A percentile compares a stretch with the other conserved stretches of the same genome.
phyloP scores from a whole-genome alignment of 2,888 invertebrate species.

The Abrostola triplasia region DNA sequence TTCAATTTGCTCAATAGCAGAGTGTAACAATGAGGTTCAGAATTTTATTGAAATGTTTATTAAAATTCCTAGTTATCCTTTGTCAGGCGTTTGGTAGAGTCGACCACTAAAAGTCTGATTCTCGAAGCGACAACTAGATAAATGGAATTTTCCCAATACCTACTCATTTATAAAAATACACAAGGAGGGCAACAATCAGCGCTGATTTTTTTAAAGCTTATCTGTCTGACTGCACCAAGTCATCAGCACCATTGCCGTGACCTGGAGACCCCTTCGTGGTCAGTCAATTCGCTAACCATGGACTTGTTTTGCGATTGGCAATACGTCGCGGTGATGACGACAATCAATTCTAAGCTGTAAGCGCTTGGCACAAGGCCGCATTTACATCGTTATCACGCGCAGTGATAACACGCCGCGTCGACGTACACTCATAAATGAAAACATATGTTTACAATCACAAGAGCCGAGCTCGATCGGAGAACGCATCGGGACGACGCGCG shows the following conservation, averaged over 20 bases:
- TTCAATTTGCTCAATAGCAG: slow-evolving; percentile 18
- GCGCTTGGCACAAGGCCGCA: slow-evolving; percentile 58
- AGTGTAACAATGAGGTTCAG: slow-evolving; percentile 14
- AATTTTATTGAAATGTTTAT: slow-evolving; percentile 12
- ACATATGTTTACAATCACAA: slow-evolving; percentile 64
- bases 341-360: slow-evolving; percentile 68
- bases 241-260: slow-evolving; percentile 70
- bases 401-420: slow-evolving; percentile 76
- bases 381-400: slow-evolving; percentile 79
- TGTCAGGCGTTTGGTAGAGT: slow-evolving; percentile 1
- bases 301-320: slow-evolving; percentile 76
- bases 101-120: background rate
- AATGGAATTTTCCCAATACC: too few species aligned
- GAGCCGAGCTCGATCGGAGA: slow-evolving; percentile 44
- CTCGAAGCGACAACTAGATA: too few species aligned
- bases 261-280: slow-evolving; percentile 72
- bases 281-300: slow-evolving; percentile 76
- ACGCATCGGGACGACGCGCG: slow-evolving; percentile 45
- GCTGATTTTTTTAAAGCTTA: slow-evolving; percentile 21
- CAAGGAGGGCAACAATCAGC: slow-evolving; percentile 3
- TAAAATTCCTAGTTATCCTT: slow-evolving; percentile 4
- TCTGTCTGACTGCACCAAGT: slow-evolving; percentile 28
- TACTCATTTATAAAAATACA: too few species aligned
- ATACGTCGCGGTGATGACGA: slow-evolving; percentile 49
- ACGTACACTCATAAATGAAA: slow-evolving; percentile 69